Percentiles rank a stretch among this genome's conserved stretches.
These are phyloP conservation scores for Phasianus colchicus DNA, from an alignment of 2,113 vertebrate species.

Conservation along the genomic window DNA sequence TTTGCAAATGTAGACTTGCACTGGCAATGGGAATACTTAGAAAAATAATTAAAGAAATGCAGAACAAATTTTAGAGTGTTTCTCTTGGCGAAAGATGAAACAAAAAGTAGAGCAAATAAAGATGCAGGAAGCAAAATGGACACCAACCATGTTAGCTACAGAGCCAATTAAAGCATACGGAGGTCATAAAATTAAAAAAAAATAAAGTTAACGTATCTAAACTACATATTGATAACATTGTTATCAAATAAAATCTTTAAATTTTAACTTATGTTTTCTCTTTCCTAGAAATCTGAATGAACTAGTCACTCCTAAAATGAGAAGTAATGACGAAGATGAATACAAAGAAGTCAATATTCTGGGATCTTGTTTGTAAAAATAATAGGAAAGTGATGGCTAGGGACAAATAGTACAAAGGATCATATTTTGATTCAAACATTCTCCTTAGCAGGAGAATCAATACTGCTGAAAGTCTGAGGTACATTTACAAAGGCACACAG, in stretches of 20 bases:
- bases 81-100: neutral
- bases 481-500: fast-evolving
- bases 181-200: neutral
- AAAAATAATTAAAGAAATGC: neutral
- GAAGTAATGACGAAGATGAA: neutral
- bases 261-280: neutral
- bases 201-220: neutral
- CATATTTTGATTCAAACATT: neutral
- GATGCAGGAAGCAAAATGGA: neutral
- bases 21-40: neutral
- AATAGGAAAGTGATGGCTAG: neutral
- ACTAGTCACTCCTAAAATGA: neutral
- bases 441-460: neutral
- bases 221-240: neutral
- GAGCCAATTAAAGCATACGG: neutral
- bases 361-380: neutral
- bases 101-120: neutral
- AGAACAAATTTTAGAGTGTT: neutral
- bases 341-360: neutral
- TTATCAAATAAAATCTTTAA: neutral
- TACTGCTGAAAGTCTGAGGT: neutral
- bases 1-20: neutral
- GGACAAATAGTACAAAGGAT: neutral
- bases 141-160: neutral
- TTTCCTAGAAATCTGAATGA: neutral